Base-by-base conservation (phyloP, 2,797 vertebrate species). In the Tiaroga cobitis region DNA sequence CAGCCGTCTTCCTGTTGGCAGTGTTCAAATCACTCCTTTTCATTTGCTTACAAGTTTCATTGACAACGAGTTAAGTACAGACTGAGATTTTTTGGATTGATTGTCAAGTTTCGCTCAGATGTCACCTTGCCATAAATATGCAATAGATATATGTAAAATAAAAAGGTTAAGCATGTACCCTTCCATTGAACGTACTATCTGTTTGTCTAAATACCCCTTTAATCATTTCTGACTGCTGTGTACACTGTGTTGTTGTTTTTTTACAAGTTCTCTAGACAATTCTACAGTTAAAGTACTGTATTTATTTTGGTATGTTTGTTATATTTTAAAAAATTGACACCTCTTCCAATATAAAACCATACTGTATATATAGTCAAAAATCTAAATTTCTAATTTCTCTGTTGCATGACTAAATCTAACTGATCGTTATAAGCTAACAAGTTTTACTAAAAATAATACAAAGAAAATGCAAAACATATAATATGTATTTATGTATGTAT, bases 151-250 rank as follows among this genome's bases (percentile, higher is more conserved):
- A 6, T 18, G 16, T 68, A 32, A 56, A 83, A 56, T 32, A 8
- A 24, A 67, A 73, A 46, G 0, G 16, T 41, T 68, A 34, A 5
- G 6, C 16, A 26, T 54, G 41, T 26, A n/a, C 34, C 8, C 15
- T 67, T 70, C 1, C 3, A 29, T 15, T 61, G 11, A 19, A 29
- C 80, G 9, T 26, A 37, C 21, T 69, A 79, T 41, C 32, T 63
- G 94, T 87, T 89, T 82, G 92, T 94, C 93, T 89, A 88, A 93
- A 90, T 92, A 90, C 93, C 93, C 93, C 76, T 90, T 67, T 89
- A 37, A 46, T 82, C 59, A 75, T 49, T 81, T 46, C 61, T 86
- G 65, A 70, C 77, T 80, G 81, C 19, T 74, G 32, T 74, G 56
- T 29, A 43, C 15, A 19, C 1, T 26, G 59, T 49, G 26, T 13